Percentiles rank a stretch among this genome's conserved stretches.
Conservation (phyloP, 2,797 vertebrate genomes). For the Eulemur rubriventer region DNA sequence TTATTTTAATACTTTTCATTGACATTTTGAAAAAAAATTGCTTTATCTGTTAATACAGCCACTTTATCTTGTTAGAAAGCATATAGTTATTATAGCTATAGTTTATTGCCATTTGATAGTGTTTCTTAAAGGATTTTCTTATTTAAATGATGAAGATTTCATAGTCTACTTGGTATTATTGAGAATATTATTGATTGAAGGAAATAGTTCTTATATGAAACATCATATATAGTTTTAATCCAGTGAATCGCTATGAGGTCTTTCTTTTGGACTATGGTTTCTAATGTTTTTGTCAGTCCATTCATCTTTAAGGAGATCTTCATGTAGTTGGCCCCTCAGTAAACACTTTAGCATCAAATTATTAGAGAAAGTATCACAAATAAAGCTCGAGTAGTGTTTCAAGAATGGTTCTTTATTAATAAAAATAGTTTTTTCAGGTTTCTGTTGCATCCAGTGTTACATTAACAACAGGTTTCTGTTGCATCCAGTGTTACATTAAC, state of each 20-base stretch:
- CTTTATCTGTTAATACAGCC: neutral
- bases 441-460: neutral
- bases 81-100: neutral
- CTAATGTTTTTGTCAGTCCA: neutral
- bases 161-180: neutral
- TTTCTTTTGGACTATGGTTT: neutral
- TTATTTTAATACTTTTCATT: neutral
- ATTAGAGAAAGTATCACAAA: conserved; percentile 20
- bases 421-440: conserved; percentile 18
- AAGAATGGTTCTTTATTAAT: conserved; percentile 8
- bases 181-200: conserved; percentile 21
- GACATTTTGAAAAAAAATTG: neutral
- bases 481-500: neutral
- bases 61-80: neutral
- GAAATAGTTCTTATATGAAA: conserved; percentile 6
- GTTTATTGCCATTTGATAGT: neutral
- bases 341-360: neutral
- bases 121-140: conserved; percentile 37
- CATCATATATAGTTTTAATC: neutral
- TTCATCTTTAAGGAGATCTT: neutral
- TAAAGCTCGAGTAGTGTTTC: neutral
- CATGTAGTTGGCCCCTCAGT: neutral
- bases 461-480: neutral
- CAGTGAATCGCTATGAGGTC: neutral
- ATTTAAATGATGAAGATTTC: conserved; percentile 11